Conservation (phyloP, 1,140 invertebrate species). For the Drosophila quadrilineata region DNA sequence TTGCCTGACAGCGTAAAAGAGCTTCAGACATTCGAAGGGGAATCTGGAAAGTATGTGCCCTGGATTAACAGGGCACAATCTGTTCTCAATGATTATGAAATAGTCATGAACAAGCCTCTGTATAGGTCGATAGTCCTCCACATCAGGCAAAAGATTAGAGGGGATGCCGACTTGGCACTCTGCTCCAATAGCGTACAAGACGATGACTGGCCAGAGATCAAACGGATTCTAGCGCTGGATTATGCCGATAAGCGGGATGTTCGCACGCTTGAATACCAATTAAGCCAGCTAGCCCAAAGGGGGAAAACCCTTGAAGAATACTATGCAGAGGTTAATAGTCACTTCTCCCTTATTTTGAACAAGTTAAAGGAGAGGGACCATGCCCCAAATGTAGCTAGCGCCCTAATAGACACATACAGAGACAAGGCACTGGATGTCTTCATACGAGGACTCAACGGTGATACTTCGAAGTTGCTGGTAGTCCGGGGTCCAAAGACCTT, state of each 20-base stretch:
- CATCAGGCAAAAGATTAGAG: conserved; percentile 8
- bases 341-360: not conserved
- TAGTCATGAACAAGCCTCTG: not conserved
- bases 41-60: not conserved
- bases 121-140: no score
- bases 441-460: not conserved
- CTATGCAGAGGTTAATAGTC: not conserved
- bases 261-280: not conserved
- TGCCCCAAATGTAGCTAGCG: not conserved
- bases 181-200: not conserved
- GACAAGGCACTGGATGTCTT: not conserved
- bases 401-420: not conserved
- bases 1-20: not conserved
- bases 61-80: conserved; percentile 14
- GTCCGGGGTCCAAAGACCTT: no score
- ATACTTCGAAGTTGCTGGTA: not conserved
- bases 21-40: not conserved
- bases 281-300: not conserved
- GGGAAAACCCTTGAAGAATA: not conserved
- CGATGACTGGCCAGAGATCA: conserved; percentile 2
- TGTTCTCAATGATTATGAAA: not conserved
- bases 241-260: not conserved
- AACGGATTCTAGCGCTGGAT: not conserved
- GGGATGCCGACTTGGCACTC: not conserved
- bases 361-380: no score